Evolutionary conservation across 2,888 invertebrate species (phyloP).

Genomic region (Archips xylosteana): DNA sequence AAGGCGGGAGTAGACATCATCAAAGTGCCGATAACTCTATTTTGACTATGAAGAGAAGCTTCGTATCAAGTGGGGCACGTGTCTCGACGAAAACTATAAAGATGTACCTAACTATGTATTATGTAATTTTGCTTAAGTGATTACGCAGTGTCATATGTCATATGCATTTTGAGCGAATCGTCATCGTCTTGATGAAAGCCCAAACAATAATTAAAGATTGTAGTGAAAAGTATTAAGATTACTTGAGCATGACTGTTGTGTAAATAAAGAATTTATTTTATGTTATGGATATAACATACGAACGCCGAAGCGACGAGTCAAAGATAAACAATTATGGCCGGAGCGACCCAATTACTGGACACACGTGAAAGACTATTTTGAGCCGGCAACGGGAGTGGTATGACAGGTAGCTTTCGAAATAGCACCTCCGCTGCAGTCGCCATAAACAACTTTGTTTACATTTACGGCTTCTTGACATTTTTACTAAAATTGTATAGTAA

Average conservation of each 20-base stretch:
- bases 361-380: slow-evolving; percentile 75
- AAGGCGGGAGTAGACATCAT: slow-evolving; percentile 67
- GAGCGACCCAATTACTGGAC: slow-evolving; percentile 76
- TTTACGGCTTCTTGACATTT: slow-evolving; percentile 35
- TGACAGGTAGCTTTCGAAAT: slow-evolving; percentile 75
- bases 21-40: slow-evolving; percentile 66
- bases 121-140: slow-evolving; percentile 36
- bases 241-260: slow-evolving; percentile 2
- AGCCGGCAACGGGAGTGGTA: slow-evolving; percentile 62
- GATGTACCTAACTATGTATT: slow-evolving; percentile 39
- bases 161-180: no score
- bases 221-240: neutral
- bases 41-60: slow-evolving; percentile 52
- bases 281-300: slow-evolving; percentile 48
- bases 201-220: no score
- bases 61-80: slow-evolving; percentile 51
- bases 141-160: neutral
- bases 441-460: slow-evolving; percentile 49
- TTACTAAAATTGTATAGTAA: slow-evolving; percentile 32
- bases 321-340: slow-evolving; percentile 76
- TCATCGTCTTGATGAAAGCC: no score
- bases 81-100: slow-evolving; percentile 54
- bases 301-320: slow-evolving; percentile 69
- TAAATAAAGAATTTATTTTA: slow-evolving; percentile 10
- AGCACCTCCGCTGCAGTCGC: slow-evolving; percentile 51